A percentile compares a stretch with the other conserved stretches of the same genome.
phyloP scores from a whole-genome alignment of 2,888 invertebrate species.

The Trimorus sp. region DNA sequence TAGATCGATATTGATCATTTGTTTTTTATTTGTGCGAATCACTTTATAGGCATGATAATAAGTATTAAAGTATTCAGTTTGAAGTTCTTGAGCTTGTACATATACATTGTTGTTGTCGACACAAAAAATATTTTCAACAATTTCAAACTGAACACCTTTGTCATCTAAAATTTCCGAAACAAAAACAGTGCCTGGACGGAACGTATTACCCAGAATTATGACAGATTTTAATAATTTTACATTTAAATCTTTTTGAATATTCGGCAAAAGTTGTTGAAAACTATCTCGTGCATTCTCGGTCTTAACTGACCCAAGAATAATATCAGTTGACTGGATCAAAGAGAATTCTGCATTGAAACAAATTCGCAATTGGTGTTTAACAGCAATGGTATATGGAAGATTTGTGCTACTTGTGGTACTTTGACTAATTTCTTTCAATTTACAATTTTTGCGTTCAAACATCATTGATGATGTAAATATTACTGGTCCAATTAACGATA shows the following conservation, averaged over 20 bases:
- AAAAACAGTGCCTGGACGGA: conserved; percentile 33
- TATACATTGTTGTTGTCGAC: conserved; percentile 4
- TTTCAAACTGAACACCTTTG: conserved; percentile 20
- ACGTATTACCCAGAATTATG: conserved; percentile 22
- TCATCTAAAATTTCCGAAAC: conserved; percentile 25
- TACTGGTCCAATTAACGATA: conserved; percentile 12
- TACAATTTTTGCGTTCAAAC: conserved; percentile 46
- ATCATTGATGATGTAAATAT: conserved; percentile 45
- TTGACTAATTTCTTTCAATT: conserved; percentile 36
- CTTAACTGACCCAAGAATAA: conserved; percentile 12
- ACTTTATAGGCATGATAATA: conserved; percentile 26
- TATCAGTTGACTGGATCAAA: not conserved
- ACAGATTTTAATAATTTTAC: conserved; percentile 22
- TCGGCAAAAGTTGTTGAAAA: not conserved
- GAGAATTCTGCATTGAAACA: conserved; percentile 3
- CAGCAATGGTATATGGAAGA: conserved; percentile 5
- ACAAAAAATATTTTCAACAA: conserved; percentile 18
- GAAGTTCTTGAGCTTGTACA: not conserved
- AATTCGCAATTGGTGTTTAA: conserved; percentile 20
- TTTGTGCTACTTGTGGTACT: conserved; percentile 15
- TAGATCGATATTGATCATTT: conserved; percentile 30
- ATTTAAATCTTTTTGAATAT: not conserved
- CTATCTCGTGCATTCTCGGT: not conserved
- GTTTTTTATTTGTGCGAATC: not conserved
- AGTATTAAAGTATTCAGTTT: not conserved